Conservation (phyloP, 2,797 vertebrate genomes). For the Mastacembelus armatus region DNA sequence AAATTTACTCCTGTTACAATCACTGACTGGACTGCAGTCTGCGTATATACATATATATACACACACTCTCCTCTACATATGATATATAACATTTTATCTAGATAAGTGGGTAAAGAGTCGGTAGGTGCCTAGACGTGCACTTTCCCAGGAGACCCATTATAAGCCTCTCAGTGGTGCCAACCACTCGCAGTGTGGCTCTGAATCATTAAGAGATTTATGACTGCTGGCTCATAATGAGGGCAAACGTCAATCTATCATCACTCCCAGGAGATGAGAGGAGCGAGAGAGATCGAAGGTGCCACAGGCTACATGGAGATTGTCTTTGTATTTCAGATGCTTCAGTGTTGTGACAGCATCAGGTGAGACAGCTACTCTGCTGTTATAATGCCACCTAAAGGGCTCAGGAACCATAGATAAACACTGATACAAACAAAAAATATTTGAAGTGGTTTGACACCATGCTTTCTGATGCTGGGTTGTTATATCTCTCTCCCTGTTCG, state of each 20-base stretch:
- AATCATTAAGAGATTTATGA: conserved; percentile 60
- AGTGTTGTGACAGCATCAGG: conserved; percentile 26
- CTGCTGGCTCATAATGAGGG: conserved; percentile 55
- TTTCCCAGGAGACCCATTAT: conserved; percentile 66
- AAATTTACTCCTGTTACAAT: neutral
- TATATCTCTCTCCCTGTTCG: neutral
- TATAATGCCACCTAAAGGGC: conserved; percentile 1
- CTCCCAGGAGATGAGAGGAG: conserved; percentile 35
- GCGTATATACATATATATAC: conserved; percentile 15
- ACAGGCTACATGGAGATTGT: conserved; percentile 14
- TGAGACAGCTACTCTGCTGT: neutral
- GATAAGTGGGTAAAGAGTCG: conserved; percentile 65
- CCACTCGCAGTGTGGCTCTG: conserved; percentile 33
- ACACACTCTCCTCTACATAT: too few relatives aligned
- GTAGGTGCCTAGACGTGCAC: conserved; percentile 36
- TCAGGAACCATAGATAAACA: neutral
- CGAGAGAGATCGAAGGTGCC: conserved; percentile 36
- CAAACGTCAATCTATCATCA: conserved; percentile 59
- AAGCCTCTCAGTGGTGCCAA: conserved; percentile 46
- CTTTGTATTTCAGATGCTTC: conserved; percentile 29
- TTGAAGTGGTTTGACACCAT: neutral
- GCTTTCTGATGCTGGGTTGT: conserved; percentile 3
- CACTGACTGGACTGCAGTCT: neutral
- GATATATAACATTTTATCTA: conserved; percentile 36
- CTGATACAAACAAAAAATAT: neutral